A percentile compares a stretch with the other conserved stretches of the same genome.
Evolutionary conservation across 2,797 vertebrate genomes (phyloP).

Genomic region (Phoeniculus purpureus): DNA sequence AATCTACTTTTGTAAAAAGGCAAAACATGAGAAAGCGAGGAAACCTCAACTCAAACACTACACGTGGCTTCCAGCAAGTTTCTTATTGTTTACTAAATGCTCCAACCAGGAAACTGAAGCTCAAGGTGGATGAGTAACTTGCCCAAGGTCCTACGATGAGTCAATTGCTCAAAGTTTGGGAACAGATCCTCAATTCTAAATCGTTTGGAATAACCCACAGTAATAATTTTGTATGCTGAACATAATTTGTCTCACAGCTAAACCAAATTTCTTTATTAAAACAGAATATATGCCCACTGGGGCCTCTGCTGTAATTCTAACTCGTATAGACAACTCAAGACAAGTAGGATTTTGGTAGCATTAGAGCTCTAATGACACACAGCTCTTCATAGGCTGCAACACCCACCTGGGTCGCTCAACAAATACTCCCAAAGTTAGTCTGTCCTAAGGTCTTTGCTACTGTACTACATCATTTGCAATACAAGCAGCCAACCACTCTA

Average conservation of each 20-base stretch:
- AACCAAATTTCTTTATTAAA: background rate
- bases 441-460: background rate
- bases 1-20: background rate
- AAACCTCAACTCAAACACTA: background rate
- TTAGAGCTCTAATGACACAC: background rate
- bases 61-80: background rate
- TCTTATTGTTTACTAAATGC: conserved; percentile 2
- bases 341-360: background rate
- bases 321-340: background rate
- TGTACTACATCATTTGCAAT: background rate
- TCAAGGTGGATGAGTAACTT: conserved; percentile 52
- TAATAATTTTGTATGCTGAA: background rate
- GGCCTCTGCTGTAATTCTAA: background rate
- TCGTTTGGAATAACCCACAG: conserved; percentile 15
- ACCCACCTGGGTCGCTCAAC: background rate
- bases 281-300: background rate
- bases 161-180: conserved; percentile 53
- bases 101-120: conserved; percentile 13
- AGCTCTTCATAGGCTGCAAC: background rate
- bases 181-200: conserved; percentile 48
- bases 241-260: background rate
- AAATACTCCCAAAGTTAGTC: background rate
- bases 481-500: background rate
- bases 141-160: conserved; percentile 46
- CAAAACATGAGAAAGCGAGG: background rate